Conservation (phyloP, 2,113 vertebrate genomes). For the Notarius lentiginosus region DNA sequence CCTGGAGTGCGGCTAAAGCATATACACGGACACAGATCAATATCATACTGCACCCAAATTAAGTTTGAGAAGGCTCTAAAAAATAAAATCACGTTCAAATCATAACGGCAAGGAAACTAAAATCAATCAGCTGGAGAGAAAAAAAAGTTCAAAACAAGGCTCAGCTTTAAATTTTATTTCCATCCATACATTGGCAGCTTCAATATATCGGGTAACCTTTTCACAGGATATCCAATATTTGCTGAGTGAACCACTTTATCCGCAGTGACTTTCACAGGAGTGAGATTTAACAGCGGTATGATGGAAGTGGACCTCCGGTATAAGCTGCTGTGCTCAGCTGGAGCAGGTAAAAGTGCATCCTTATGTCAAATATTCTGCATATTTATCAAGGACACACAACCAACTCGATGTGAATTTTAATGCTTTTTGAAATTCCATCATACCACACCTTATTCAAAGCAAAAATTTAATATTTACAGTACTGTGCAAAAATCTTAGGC, state of each 20-base stretch:
- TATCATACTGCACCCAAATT: not conserved
- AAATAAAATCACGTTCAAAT: not conserved
- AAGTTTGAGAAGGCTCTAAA: not conserved
- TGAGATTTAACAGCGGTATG: conserved; percentile 34
- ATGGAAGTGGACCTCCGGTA: conserved; percentile 12
- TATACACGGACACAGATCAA: not conserved
- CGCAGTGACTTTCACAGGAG: conserved; percentile 36
- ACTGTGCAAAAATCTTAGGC: no score
- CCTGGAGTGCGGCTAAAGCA: not conserved
- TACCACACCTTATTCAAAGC: not conserved
- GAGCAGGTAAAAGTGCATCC: conserved; percentile 15
- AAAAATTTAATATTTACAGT: no score
- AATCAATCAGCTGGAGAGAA: not conserved
- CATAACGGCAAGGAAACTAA: conserved; percentile 3
- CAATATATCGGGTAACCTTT: conserved; percentile 31
- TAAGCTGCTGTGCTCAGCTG: conserved; percentile 35
- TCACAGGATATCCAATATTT: conserved; percentile 26
- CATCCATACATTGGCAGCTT: conserved; percentile 10
- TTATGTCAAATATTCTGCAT: conserved; percentile 20
- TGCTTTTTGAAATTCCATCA: not conserved
- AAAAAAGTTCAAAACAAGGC: conserved; percentile 9
- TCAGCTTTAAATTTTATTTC: conserved; percentile 27
- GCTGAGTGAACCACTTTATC: conserved; percentile 14
- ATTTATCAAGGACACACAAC: conserved; percentile 15
- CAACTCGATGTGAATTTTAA: not conserved